Base-by-base conservation (phyloP, 2,113 vertebrate species). In the Atrichornis clamosus region DNA sequence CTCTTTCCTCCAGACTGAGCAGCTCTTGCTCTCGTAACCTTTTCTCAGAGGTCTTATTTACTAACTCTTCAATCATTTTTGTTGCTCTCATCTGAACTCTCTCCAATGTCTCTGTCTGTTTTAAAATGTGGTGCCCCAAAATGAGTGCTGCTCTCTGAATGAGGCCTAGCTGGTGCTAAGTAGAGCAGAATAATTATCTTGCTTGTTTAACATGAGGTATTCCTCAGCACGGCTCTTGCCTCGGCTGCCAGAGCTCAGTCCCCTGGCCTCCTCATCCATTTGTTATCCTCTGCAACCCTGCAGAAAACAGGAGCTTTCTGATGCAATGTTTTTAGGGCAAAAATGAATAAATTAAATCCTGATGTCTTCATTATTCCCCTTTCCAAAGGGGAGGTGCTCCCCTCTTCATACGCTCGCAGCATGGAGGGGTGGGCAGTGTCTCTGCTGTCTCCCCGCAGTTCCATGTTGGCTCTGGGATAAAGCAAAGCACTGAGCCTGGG, bases 1-100 rank as follows among this genome's bases (percentile, higher is more conserved):
- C 93, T 96, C 95, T 97, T 97, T 95, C 62, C 85, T 95, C 76
- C 83, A 96, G 80, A 87, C 30, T 3, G 17, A 94, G 49, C 79
- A 81, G 84, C 39, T 62, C 63, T 64, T 59, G 76, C 90, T 95
- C 95, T 97, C 62, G 19, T 91, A 97, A 90, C 80, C 62, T 87
- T 97, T 91, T 77, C 95, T 97, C 95, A 89, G 93, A 96, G 90
- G 95, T 95, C 96, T 97, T 97, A 97, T 97, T 98, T 97, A 97
- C 88, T 96, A 91, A 96, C 67, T 84, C 94, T 95, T 97, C 95
- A 78, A 92, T 96, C 87, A 97, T 97, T 97, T 95, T 95, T 79
- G 83, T 95, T 95, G 58, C 81, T 87, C 62, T 95, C 92, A 44
- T 97, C 76, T 98, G 94, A 97, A 92, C 94, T 86, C 79, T 68